phyloP scores from a whole-genome alignment of 35 echinoderm and acorn worm species.

The Ptychodera flava region DNA sequence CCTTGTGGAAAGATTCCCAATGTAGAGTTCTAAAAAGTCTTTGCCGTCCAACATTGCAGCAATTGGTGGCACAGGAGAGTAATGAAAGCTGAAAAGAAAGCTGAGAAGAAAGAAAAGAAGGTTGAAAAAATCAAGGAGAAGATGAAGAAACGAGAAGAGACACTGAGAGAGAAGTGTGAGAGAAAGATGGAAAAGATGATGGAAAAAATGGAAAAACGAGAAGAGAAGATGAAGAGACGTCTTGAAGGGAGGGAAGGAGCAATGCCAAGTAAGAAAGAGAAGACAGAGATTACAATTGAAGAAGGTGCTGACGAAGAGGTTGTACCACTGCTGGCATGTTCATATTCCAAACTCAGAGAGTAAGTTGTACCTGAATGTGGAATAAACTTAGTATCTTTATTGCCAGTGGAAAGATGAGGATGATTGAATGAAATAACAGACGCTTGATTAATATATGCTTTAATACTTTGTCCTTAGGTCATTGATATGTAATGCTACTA shows the following conservation, averaged over 20 bases:
- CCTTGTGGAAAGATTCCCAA: too few species aligned
- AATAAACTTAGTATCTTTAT: too few species aligned
- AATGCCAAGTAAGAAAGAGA: background rate
- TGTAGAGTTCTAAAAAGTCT: too few species aligned
- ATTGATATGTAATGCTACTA: too few species aligned
- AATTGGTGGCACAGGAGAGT: background rate
- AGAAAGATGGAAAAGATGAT: constrained; percentile 67
- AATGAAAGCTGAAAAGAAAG: background rate
- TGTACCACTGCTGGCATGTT: background rate
- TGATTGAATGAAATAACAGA: too few species aligned
- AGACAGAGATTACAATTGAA: background rate
- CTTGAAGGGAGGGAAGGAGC: background rate
- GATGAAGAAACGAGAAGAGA: background rate
- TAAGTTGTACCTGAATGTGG: too few species aligned
- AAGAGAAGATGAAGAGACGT: background rate
- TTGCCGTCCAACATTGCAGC: too few species aligned
- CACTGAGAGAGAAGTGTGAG: constrained; percentile 39
- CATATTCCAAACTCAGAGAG: background rate
- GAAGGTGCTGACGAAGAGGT: background rate
- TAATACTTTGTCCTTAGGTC: too few species aligned
- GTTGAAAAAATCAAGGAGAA: too few species aligned
- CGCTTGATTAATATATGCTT: too few species aligned
- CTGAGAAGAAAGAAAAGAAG: background rate
- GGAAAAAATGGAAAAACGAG: constrained; percentile 8
- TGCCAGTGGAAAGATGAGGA: too few species aligned